phyloP scores from a whole-genome alignment of 2,113 vertebrate genomes.

The Gracilinanus agilis region DNA sequence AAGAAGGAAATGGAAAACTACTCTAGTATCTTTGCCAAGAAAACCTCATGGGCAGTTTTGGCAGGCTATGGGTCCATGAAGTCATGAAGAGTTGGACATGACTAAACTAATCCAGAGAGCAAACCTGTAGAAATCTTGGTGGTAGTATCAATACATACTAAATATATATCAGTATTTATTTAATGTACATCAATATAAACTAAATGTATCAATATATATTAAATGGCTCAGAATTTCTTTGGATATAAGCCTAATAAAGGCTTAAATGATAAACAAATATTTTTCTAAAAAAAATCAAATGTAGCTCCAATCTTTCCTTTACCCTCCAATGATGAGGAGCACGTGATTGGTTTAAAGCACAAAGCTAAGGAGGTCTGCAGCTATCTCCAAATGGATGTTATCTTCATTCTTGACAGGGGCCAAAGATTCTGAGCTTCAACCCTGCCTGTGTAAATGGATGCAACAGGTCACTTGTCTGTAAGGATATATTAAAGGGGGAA shows the following conservation, averaged over 20 bases:
- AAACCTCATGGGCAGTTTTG: too few relatives aligned
- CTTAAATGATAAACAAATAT: constrained; percentile 25
- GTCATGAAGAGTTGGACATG: too few relatives aligned
- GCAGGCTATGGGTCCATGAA: neutral
- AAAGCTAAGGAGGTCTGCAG: neutral
- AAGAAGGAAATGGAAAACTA: neutral
- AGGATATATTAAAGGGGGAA: neutral
- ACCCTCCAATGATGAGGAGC: neutral
- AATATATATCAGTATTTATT: neutral
- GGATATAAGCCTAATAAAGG: constrained; percentile 32
- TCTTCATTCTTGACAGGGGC: neutral
- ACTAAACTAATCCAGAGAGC: neutral
- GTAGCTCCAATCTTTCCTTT: neutral
- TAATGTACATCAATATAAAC: too few relatives aligned
- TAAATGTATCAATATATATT: neutral
- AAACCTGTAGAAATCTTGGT: neutral
- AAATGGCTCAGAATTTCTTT: constrained; percentile 30
- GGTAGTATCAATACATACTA: neutral
- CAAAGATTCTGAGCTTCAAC: neutral
- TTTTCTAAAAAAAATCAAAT: neutral
- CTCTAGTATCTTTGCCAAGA: neutral
- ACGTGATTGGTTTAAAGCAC: neutral
- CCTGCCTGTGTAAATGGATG: neutral
- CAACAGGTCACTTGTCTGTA: neutral
- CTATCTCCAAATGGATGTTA: neutral